Percentiles rank a stretch among this genome's conserved stretches.
Conservation (phyloP, 2,888 invertebrate genomes). For the Coenonympha arcania region DNA sequence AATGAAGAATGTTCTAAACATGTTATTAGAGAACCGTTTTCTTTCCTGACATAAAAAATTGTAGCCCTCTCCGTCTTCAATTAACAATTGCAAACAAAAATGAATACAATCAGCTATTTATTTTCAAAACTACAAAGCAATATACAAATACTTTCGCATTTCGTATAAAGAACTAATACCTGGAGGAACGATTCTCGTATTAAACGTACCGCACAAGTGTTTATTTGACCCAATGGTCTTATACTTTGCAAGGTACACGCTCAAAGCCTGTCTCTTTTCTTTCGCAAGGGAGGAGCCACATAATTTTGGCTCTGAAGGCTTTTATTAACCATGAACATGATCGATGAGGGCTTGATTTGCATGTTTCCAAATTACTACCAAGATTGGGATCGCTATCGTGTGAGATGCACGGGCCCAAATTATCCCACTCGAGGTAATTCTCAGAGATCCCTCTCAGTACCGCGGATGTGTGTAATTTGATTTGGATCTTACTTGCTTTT, state of each 20-base stretch:
- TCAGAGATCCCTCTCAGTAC: neutral
- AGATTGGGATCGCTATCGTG: constrained; percentile 19
- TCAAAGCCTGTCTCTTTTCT: neutral
- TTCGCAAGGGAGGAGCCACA: neutral
- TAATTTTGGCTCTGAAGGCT: constrained; percentile 14
- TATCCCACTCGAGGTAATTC: constrained; percentile 4
- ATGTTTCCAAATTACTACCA: constrained; percentile 25
- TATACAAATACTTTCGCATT: too few species aligned
- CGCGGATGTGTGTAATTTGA: neutral
- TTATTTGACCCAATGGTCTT: neutral
- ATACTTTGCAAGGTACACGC: neutral
- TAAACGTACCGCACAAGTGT: too few species aligned
- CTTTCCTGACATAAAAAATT: too few species aligned
- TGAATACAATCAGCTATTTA: too few species aligned
- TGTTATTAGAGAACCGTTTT: too few species aligned
- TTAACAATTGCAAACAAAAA: too few species aligned
- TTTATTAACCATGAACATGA: constrained; percentile 27
- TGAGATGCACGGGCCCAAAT: constrained; percentile 7
- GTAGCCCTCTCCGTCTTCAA: too few species aligned
- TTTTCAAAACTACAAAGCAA: too few species aligned
- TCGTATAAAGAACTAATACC: too few species aligned
- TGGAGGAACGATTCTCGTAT: too few species aligned
- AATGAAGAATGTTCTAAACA: too few species aligned
- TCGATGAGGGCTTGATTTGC: constrained; percentile 30
- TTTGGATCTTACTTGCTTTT: neutral